phyloP scores from a whole-genome alignment of 1,140 invertebrate genomes.

The Lasioglossum baleicum region DNA sequence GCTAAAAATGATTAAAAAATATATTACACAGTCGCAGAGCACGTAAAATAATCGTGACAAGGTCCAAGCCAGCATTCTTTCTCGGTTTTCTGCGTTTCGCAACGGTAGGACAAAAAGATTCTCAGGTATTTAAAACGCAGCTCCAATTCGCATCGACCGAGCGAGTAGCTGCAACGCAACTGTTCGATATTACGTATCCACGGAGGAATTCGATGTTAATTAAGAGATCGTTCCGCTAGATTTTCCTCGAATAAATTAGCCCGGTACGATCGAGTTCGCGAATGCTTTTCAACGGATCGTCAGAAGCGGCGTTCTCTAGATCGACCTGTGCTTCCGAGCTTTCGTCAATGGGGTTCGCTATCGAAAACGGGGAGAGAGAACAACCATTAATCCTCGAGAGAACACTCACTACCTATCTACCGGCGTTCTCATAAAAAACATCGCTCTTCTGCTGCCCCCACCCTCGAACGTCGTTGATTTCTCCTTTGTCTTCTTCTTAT shows the following conservation, averaged over 20 bases:
- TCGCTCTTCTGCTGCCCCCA: slow-evolving; percentile 18
- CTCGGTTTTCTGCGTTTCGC: not conserved
- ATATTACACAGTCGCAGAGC: not conserved
- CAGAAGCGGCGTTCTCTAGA: not conserved
- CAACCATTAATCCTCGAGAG: slow-evolving; percentile 47
- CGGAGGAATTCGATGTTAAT: slow-evolving; percentile 6
- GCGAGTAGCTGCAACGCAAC: not conserved
- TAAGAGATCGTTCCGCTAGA: slow-evolving; percentile 4
- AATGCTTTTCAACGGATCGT: not conserved
- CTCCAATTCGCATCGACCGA: not conserved
- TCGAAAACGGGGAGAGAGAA: slow-evolving; percentile 31
- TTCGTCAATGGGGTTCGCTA: slow-evolving; percentile 24
- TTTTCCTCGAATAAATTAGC: not conserved
- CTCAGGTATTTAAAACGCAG: not conserved
- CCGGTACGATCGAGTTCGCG: not conserved
- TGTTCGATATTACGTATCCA: not conserved
- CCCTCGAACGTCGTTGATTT: not conserved
- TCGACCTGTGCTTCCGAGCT: not conserved
- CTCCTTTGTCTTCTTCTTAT: slow-evolving; percentile 26
- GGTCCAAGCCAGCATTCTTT: no score
- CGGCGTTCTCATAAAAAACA: slow-evolving; percentile 44
- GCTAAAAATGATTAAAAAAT: not conserved
- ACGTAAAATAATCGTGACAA: no score
- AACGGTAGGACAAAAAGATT: not conserved
- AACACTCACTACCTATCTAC: slow-evolving; percentile 51